These are phyloP conservation scores for Eucidaris tribuloides DNA, from an alignment of 35 echinoderm and acorn worm genomes.

Conservation along the genomic window DNA sequence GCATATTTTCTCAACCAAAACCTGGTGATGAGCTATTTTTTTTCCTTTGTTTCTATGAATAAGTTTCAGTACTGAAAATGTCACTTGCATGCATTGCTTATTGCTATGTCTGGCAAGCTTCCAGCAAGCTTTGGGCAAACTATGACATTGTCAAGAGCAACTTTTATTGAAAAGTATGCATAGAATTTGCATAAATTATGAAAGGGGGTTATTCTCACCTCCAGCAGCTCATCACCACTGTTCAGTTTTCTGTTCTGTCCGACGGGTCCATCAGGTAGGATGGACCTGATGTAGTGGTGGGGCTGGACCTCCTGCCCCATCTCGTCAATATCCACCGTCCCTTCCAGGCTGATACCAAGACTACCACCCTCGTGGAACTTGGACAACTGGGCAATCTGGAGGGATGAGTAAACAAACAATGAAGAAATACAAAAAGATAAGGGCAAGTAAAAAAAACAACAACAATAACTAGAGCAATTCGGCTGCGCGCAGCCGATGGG, in stretches of 20 bases:
- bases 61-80: too few species aligned
- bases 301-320: constrained; percentile 82
- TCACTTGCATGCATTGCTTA: too few species aligned
- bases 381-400: constrained; percentile 63
- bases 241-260: constrained; percentile 65
- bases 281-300: constrained; percentile 88
- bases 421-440: neutral
- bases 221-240: constrained; percentile 87
- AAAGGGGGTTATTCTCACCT: too few species aligned
- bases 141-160: too few species aligned
- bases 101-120: too few species aligned
- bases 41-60: neutral
- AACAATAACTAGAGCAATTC: too few species aligned
- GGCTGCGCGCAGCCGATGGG: too few species aligned
- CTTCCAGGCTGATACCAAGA: constrained; percentile 90
- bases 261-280: constrained; percentile 83
- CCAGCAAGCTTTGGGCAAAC: neutral
- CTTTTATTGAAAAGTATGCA: too few species aligned
- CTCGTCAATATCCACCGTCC: constrained; percentile 97
- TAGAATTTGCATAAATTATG: too few species aligned
- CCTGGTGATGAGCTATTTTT: too few species aligned
- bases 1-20: too few species aligned
- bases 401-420: neutral
- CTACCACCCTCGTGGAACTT: constrained; percentile 84
- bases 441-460: neutral